Conservation (phyloP, 2,888 invertebrate genomes). For the Drosophila parthenogenetica region DNA sequence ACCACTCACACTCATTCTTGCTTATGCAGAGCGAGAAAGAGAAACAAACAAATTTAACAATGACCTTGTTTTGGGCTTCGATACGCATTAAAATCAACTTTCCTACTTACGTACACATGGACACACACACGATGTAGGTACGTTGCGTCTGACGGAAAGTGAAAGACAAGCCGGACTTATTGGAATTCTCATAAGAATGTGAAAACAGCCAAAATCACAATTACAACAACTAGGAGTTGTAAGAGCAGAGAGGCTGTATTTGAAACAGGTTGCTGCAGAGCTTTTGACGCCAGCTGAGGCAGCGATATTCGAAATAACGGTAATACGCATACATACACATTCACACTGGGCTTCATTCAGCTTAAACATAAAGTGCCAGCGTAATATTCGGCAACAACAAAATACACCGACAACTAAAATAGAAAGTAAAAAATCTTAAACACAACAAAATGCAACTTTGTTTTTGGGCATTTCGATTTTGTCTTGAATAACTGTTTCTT, state of each 20-base stretch:
- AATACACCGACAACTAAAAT: constrained; percentile 30
- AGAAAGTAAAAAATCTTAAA: constrained; percentile 61
- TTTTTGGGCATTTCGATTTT: constrained; percentile 49
- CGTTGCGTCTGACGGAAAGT: constrained; percentile 60
- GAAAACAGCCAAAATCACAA: constrained; percentile 47
- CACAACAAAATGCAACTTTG: constrained; percentile 47
- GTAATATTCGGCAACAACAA: constrained; percentile 43
- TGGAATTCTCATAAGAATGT: constrained; percentile 79
- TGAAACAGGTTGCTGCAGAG: constrained; percentile 56
- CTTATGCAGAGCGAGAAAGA: constrained; percentile 1
- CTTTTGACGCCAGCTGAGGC: constrained; percentile 27
- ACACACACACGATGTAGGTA: background rate
- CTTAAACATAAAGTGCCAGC: constrained; percentile 38
- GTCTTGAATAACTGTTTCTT: constrained; percentile 59
- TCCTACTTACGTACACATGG: constrained; percentile 37
- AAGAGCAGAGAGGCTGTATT: constrained; percentile 11
- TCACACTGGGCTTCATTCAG: constrained; percentile 25
- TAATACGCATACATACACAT: constrained; percentile 28
- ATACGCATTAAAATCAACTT: constrained; percentile 59
- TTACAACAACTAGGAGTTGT: constrained; percentile 24
- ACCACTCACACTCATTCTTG: background rate
- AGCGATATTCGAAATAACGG: constrained; percentile 48
- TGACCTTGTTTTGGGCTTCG: constrained; percentile 60
- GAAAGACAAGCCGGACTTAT: constrained; percentile 67
- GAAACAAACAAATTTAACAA: constrained; percentile 20